A percentile compares a stretch with the other conserved stretches of the same genome.
Conservation (phyloP, 2,797 vertebrate genomes). For the Lagocephalus sceleratus region DNA sequence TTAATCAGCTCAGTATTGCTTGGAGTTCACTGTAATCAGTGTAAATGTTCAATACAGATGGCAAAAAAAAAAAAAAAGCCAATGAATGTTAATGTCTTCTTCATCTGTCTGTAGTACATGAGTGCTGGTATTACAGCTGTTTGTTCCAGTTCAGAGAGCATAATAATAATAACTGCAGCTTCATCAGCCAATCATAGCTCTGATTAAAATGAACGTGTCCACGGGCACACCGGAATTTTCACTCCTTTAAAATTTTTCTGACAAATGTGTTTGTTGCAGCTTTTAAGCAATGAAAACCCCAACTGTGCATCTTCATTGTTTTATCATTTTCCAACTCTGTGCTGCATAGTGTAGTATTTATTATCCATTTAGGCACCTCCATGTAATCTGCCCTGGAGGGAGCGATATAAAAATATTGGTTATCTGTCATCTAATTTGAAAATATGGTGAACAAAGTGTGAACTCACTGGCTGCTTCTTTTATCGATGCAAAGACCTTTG, state of each 20-base stretch:
- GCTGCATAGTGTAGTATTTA: not conserved
- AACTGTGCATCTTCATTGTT: too few relatives aligned
- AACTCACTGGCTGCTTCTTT: not conserved
- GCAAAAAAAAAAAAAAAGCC: too few relatives aligned
- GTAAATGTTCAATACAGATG: not conserved
- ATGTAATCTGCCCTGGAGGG: not conserved
- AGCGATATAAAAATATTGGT: slow-evolving; percentile 19
- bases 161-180: slow-evolving; percentile 44
- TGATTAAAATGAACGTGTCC: slow-evolving; percentile 55
- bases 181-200: slow-evolving; percentile 52
- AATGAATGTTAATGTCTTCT: not conserved
- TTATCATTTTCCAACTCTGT: too few relatives aligned
- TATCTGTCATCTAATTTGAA: slow-evolving; percentile 22
- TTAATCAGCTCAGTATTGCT: not conserved
- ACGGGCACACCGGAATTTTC: slow-evolving; percentile 11
- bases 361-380: not conserved
- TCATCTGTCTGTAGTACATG: not conserved
- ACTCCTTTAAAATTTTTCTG: not conserved
- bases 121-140: slow-evolving; percentile 6
- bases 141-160: slow-evolving; percentile 42
- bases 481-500: not conserved
- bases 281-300: too few relatives aligned
- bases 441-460: slow-evolving; percentile 18
- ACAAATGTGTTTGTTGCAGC: not conserved
- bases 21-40: slow-evolving; percentile 3